Base-by-base conservation (phyloP, 2,113 vertebrate genomes). In the Prinia subflava region DNA sequence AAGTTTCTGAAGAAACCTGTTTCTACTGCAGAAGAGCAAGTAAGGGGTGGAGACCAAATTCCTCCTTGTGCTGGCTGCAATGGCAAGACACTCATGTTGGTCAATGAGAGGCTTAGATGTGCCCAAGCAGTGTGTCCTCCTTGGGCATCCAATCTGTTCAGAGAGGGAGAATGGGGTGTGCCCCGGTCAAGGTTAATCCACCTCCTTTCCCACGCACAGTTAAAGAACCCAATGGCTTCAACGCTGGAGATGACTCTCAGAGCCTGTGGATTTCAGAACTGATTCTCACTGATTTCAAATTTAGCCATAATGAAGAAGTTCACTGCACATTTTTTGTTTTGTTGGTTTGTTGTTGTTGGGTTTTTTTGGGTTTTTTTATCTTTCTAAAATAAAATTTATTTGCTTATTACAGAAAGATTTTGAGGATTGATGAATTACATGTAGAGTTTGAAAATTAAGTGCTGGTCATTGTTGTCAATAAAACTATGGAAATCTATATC, bases 31-130 rank as follows among this genome's bases (percentile, higher is more conserved):
- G 41, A 37, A 90, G 49, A 71, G 16, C 25, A 35, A 85, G 39
- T 0, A 3, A 55, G 35, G 5, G 9, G 4, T 23, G 25, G 13
- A 47, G 11, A 53, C 4, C 4, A 42, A 83, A 74, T 69, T 79
- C 33, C 9, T 76, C 18, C 33, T 42, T 12, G 12, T 30, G 28
- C 31, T 69, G 2, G 2, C 11, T 37, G 42, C 20, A 68, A 7
- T 21, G 63, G 13, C 35, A n/a, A 10, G 17, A 39, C 4, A 6
- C 52, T 7, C 0, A 0, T 8, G 6, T 5, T 47, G 56, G 33
- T 37, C 67, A 70, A 30, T 6, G 46, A 57, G 23, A 23, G 33
- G 15, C 9, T 65, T 18, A 37, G 28, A 46, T 18, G 18, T 65
- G 31, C 22, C 55, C 24, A 4, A 16, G 30, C 4, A 10, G 3